These are phyloP conservation scores for Keiferia lycopersicella DNA, from an alignment of 2,888 invertebrate species.

Conservation along the genomic window DNA sequence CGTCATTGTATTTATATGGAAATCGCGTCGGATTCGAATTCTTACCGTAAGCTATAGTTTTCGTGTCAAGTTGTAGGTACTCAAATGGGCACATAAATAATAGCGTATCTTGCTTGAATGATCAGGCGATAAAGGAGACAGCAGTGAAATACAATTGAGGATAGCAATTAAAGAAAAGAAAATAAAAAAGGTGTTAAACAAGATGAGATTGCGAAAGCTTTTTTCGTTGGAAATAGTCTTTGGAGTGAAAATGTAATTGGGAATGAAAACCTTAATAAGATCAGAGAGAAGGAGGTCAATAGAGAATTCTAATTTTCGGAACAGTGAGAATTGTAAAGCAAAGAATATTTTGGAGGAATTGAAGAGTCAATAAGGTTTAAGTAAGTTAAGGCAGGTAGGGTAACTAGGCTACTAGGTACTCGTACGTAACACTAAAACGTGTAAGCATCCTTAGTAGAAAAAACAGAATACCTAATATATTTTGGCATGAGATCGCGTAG, in stretches of 20 bases:
- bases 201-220: conserved; percentile 15
- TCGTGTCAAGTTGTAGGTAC: conserved; percentile 23
- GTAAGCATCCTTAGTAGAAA: no score
- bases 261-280: conserved; percentile 17
- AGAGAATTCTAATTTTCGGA: conserved; percentile 6
- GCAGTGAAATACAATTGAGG: conserved; percentile 7
- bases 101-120: conserved; percentile 19
- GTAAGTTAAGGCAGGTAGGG: no score
- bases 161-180: conserved; percentile 14
- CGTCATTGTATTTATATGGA: conserved; percentile 43
- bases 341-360: conserved; percentile 6
- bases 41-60: conserved; percentile 25
- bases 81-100: conserved; percentile 24
- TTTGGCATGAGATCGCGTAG: no score
- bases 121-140: conserved; percentile 18
- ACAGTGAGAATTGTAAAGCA: conserved; percentile 10
- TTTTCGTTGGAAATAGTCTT: conserved; percentile 5
- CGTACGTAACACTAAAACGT: no score
- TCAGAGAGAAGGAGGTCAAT: conserved; percentile 6
- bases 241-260: conserved; percentile 13
- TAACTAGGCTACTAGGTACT: no score
- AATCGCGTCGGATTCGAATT: conserved; percentile 29
- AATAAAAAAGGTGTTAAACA: conserved; percentile 5
- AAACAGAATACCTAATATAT: no score
- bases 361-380: neutral